Evolutionary conservation across 1,140 invertebrate genomes (phyloP).

Genomic region (Camponotus vicinus): DNA sequence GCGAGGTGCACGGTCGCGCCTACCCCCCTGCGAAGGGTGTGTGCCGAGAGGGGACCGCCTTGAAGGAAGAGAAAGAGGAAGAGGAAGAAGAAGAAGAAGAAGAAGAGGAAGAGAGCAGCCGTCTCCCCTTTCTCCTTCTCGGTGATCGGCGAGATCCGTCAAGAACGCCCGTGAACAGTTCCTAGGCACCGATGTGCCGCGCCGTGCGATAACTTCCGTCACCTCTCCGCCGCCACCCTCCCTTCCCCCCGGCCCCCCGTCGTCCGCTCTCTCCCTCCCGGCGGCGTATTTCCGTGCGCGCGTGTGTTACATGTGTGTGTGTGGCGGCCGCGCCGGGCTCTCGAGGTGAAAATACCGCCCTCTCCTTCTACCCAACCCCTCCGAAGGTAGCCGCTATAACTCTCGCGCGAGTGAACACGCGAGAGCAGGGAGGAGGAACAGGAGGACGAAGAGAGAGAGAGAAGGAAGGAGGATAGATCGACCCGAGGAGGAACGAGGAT

Average conservation of each 20-base stretch:
- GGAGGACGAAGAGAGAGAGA: conserved; percentile 20
- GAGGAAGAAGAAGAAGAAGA: conserved; percentile 23
- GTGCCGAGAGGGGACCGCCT: conserved; percentile 46
- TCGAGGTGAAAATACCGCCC: conserved; percentile 77
- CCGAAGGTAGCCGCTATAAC: conserved; percentile 66
- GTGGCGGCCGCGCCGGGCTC: conserved; percentile 71
- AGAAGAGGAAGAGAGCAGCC: conserved; percentile 34
- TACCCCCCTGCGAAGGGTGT: conserved; percentile 24
- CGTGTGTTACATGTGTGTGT: conserved; percentile 64
- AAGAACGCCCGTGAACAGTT: conserved; percentile 72
- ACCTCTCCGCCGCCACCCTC: conserved; percentile 68
- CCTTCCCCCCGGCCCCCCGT: conserved; percentile 51
- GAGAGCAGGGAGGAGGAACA: conserved; percentile 34
- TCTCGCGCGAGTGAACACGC: conserved; percentile 68
- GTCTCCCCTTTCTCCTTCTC: conserved; percentile 46
- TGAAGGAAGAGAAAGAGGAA: conserved; percentile 21
- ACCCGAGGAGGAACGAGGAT: background rate
- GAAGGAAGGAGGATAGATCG: conserved; percentile 2
- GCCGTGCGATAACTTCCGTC: conserved; percentile 75
- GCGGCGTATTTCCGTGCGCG: conserved; percentile 59
- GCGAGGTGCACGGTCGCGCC: conserved; percentile 50
- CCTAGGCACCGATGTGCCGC: conserved; percentile 74
- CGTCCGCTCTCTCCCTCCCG: conserved; percentile 42
- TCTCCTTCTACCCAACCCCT: conserved; percentile 74
- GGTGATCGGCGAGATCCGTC: conserved; percentile 9